Conservation (phyloP, 2,888 invertebrate genomes). For the Yponomeuta evonymella region DNA sequence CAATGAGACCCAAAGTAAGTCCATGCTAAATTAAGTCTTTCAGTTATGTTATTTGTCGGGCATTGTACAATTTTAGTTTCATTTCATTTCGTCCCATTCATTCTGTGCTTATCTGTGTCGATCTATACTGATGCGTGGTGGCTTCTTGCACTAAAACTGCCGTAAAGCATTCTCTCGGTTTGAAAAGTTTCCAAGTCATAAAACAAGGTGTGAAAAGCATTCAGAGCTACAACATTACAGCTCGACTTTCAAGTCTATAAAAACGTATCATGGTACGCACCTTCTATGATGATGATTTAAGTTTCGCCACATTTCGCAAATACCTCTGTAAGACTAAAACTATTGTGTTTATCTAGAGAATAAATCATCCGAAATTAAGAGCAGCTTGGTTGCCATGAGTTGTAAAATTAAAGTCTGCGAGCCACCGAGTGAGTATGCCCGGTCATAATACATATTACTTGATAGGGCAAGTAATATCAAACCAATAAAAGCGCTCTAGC, state of each 20-base stretch:
- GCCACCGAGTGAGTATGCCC: too few species aligned
- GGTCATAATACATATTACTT: too few species aligned
- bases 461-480: too few species aligned
- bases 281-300: too few species aligned
- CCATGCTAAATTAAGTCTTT: too few species aligned
- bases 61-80: too few species aligned
- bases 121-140: too few species aligned
- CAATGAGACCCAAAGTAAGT: too few species aligned
- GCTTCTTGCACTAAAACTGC: background rate
- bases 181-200: background rate
- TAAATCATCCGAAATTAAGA: slow-evolving; percentile 21
- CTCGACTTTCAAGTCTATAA: background rate
- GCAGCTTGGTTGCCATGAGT: background rate
- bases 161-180: background rate
- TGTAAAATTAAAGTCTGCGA: background rate
- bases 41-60: too few species aligned
- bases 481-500: too few species aligned
- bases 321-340: background rate
- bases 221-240: background rate
- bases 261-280: background rate
- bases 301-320: background rate
- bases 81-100: too few species aligned
- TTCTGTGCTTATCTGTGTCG: too few species aligned
- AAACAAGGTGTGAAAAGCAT: background rate
- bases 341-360: slow-evolving; percentile 14